These are phyloP conservation scores for Pterostichus madidus DNA, from an alignment of 2,888 invertebrate species.

Conservation along the genomic window DNA sequence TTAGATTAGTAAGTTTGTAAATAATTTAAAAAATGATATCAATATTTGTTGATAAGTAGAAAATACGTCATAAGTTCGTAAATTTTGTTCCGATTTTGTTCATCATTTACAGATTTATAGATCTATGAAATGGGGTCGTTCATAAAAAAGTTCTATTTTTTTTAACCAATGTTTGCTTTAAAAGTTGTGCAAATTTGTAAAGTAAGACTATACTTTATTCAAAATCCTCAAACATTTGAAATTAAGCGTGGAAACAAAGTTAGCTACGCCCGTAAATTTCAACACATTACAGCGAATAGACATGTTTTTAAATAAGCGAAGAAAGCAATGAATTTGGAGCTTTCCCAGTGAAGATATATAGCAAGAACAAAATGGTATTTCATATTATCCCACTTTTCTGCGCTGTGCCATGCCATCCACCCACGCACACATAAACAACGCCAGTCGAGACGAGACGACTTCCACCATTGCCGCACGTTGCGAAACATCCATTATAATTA, in stretches of 20 bases:
- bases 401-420: background rate
- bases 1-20: no score
- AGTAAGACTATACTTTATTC: background rate
- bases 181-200: no score
- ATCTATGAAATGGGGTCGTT: no score
- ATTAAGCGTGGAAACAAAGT: conserved; percentile 19
- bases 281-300: conserved; percentile 21
- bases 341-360: conserved; percentile 15
- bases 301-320: conserved; percentile 36
- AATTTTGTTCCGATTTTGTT: no score
- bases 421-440: conserved; percentile 30
- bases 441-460: background rate
- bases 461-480: background rate
- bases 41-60: no score
- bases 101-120: no score
- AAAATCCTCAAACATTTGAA: conserved; percentile 7
- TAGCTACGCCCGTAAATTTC: background rate
- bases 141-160: no score
- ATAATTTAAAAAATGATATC: no score
- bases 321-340: conserved; percentile 36
- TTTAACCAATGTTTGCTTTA: background rate
- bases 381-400: conserved; percentile 17
- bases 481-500: background rate
- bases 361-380: conserved; percentile 38
- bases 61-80: no score